Percentiles rank a stretch among this genome's conserved stretches.
Evolutionary conservation across 2,888 invertebrate genomes (phyloP).

Genomic region (Linnaemya vulpina): DNA sequence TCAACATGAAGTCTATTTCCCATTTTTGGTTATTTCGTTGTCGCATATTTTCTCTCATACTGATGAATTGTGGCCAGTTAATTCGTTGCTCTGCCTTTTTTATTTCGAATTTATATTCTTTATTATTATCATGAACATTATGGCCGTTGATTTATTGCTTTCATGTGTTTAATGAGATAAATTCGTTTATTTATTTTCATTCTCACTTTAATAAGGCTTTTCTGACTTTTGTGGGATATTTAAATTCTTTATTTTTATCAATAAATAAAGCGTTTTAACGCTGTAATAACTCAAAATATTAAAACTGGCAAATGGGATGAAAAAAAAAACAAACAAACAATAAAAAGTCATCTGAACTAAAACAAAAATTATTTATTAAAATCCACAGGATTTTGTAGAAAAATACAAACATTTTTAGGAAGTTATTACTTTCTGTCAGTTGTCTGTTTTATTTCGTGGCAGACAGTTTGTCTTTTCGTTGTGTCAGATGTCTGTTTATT

Average conservation of each 20-base stretch:
- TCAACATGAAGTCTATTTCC: background rate
- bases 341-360: background rate
- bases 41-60: background rate
- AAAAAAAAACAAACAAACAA: background rate
- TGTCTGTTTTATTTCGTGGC: slow-evolving; percentile 6
- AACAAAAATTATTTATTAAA: background rate
- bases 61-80: background rate
- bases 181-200: slow-evolving; percentile 17
- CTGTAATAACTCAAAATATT: slow-evolving; percentile 2
- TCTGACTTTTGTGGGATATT: background rate
- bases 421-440: slow-evolving; percentile 36
- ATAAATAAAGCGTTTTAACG: slow-evolving; percentile 17
- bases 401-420: background rate
- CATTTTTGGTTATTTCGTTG: background rate
- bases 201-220: background rate
- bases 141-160: slow-evolving; percentile 30
- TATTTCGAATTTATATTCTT: slow-evolving; percentile 26
- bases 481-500: slow-evolving; percentile 33
- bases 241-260: background rate
- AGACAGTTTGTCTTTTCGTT: slow-evolving; percentile 39
- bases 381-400: background rate
- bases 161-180: slow-evolving; percentile 16
- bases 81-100: background rate
- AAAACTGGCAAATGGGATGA: background rate
- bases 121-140: slow-evolving; percentile 30